Evolutionary conservation across 2,888 invertebrate genomes (phyloP).

Genomic region (Eupeodes latifasciatus): DNA sequence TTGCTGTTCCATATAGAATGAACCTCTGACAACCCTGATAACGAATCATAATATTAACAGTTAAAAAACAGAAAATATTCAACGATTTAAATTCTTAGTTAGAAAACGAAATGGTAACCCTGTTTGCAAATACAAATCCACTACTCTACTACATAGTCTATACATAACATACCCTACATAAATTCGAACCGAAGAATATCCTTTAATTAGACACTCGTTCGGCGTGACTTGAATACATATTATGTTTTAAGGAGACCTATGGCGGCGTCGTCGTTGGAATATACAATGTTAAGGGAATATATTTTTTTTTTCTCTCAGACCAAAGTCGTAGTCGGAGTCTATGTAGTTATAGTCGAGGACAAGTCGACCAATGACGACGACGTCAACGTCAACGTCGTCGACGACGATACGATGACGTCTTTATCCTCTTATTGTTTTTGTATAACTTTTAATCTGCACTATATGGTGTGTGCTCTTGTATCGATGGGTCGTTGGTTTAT

Average conservation of each 20-base stretch:
- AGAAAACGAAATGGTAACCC: background rate
- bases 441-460: slow-evolving; percentile 47
- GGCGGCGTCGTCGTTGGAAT: background rate
- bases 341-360: background rate
- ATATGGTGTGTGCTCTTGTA: slow-evolving; percentile 26
- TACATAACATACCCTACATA: slow-evolving; percentile 4
- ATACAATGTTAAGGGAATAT: slow-evolving; percentile 28
- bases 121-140: background rate
- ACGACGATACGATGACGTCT: background rate
- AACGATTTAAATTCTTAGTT: background rate
- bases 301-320: slow-evolving; percentile 8
- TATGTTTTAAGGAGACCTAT: background rate
- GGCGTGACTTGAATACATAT: slow-evolving; percentile 15
- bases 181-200: slow-evolving; percentile 48
- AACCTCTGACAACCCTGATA: no score
- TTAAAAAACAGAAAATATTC: no score
- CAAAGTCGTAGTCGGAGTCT: background rate
- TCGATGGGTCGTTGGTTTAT: slow-evolving; percentile 67
- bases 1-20: no score
- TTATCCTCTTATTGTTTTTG: slow-evolving; percentile 54
- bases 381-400: background rate
- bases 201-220: slow-evolving; percentile 66
- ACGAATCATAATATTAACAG: no score
- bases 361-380: background rate
- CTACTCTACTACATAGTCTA: background rate